phyloP scores from a whole-genome alignment of 2,113 vertebrate species.

The Cochlearius cochlearius region DNA sequence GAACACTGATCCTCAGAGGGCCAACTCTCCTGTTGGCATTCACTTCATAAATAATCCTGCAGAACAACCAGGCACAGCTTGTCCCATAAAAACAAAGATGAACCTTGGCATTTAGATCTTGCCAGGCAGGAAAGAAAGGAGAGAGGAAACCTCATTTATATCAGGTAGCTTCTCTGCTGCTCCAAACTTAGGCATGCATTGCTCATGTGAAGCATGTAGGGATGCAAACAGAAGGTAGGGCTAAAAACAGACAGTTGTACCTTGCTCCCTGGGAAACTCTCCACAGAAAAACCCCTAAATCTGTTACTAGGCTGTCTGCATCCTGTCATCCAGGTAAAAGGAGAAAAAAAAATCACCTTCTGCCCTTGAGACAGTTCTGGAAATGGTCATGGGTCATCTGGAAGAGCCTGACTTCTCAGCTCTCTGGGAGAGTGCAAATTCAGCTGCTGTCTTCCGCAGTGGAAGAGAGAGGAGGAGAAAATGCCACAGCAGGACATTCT shows the following conservation, averaged over 20 bases:
- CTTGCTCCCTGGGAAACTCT: not conserved
- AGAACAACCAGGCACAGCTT: not conserved
- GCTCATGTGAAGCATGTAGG: not conserved
- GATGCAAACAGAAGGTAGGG: not conserved
- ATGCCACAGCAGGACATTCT: conserved; percentile 21
- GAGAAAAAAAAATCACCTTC: not conserved
- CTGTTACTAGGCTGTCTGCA: not conserved
- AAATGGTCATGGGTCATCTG: not conserved
- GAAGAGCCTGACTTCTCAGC: not conserved
- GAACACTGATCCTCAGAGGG: not conserved
- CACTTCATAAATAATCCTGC: conserved; percentile 20
- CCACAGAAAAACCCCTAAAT: not conserved
- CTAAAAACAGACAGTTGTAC: not conserved
- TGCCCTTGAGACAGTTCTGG: not conserved
- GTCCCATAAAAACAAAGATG: not conserved
- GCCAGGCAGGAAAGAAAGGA: not conserved
- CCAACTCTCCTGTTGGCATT: not conserved
- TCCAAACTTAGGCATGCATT: not conserved
- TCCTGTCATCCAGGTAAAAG: not conserved
- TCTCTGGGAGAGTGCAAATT: conserved; percentile 27
- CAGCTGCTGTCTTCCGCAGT: not conserved
- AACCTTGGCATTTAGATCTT: not conserved
- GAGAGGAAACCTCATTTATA: not conserved
- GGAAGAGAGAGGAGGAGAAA: not conserved
- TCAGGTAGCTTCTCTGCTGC: not conserved